Evolutionary conservation across 1,140 invertebrate genomes (phyloP).

Genomic region (Lysiphlebus fabarum): DNA sequence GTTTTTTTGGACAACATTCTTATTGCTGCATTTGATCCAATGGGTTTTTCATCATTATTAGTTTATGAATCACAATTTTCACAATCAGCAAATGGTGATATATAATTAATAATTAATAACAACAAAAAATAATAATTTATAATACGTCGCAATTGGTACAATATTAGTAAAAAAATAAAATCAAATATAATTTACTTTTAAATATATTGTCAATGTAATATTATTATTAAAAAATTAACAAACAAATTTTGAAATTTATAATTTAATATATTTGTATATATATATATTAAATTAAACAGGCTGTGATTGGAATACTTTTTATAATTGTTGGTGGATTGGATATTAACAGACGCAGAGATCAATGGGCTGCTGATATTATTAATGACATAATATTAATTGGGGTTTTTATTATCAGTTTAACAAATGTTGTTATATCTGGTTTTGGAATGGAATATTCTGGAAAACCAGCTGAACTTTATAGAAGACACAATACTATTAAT

Average conservation of each 20-base stretch:
- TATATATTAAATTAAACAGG: too few species aligned
- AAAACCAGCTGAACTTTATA: conserved; percentile 52
- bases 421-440: conserved; percentile 76
- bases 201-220: too few species aligned
- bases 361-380: conserved; percentile 67
- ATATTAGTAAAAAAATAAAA: too few species aligned
- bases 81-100: neutral
- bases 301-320: conserved; percentile 74
- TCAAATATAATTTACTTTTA: too few species aligned
- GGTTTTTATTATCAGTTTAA: conserved; percentile 73
- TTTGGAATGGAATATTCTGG: conserved; percentile 77
- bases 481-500: conserved; percentile 4
- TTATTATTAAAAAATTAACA: too few species aligned
- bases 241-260: too few species aligned
- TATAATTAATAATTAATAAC: neutral
- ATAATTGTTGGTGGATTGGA: conserved; percentile 75
- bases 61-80: neutral
- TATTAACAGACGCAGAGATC: conserved; percentile 70
- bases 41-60: conserved; percentile 30
- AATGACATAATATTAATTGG: conserved; percentile 77
- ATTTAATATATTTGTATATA: too few species aligned
- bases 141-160: conserved; percentile 29
- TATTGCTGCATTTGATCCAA: conserved; percentile 75
- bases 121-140: conserved; percentile 1
- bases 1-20: conserved; percentile 76